Base-by-base conservation (phyloP, 2,888 invertebrate genomes). In the Mesochorus sp. region DNA sequence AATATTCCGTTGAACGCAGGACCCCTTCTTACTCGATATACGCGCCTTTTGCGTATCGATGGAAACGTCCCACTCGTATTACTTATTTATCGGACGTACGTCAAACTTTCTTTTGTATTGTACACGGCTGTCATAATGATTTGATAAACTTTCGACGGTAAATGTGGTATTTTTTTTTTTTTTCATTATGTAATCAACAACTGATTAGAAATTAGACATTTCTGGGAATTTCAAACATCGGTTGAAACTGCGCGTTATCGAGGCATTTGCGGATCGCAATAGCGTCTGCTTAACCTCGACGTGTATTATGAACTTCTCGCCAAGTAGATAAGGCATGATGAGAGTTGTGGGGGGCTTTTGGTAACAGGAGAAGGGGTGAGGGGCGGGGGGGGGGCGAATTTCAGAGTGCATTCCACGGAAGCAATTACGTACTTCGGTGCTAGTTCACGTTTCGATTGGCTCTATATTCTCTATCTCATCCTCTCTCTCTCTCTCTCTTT, bases 361-460 rank as follows among this genome's bases (percentile, higher is more conserved):
- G 24, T n/a, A n/a, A n/a, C n/a, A n/a, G n/a, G n/a, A n/a, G n/a
- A n/a, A n/a, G 39, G 66, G 39, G 28, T 14, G 42, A 12, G 34
- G 21, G 55, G 44, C n/a, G 49, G 42, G 51, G 31, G 42, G 39
- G n/a, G 19, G 47, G 61, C 31, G 67, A 34, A 44, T 49, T 39
- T 62, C 42, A 19, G 77, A 68, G 62, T 64, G 64, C 77, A 78
- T 78, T 78, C 77, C 77, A 64, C 73, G 77, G 57, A 78, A 73
- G 77, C 77, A 78, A 78, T 78, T 78, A 78, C 77, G 77, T 73
- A 73, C 77, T 73, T 73, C 62, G 64, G 68, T 24, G 68, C 68
- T 55, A 73, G 73, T 73, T 73, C 67, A 28, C 67, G 68, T 73
- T 73, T 59, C 62, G 77, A 77, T 77, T 77, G 77, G 68, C 64